A percentile compares a stretch with the other conserved stretches of the same genome.
Conservation (phyloP, 1,140 invertebrate genomes). For the Drosophila equinoxialis region DNA sequence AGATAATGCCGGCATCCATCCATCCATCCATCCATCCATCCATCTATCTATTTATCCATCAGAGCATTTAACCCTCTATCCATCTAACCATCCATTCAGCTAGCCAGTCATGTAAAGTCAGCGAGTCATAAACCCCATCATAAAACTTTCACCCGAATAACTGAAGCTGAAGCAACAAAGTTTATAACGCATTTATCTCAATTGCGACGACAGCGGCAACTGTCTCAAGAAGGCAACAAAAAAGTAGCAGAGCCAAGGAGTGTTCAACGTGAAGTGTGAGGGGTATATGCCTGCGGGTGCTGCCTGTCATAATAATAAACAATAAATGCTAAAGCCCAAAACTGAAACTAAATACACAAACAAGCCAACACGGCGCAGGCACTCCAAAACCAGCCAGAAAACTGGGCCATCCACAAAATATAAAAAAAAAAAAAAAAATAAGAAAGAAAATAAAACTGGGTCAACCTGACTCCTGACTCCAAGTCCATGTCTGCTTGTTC, state of each 20-base stretch:
- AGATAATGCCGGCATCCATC: not conserved
- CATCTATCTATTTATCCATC: not conserved
- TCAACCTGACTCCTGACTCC: conserved; percentile 29
- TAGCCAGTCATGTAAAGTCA: conserved; percentile 36
- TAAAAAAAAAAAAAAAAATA: not conserved
- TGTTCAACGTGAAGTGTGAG: not conserved
- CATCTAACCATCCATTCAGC: not conserved
- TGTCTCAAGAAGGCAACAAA: not conserved
- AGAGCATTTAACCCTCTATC: not conserved
- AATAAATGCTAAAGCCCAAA: conserved; percentile 74
- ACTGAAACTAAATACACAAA: conserved; percentile 73
- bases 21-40: not conserved
- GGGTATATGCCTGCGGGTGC: not conserved
- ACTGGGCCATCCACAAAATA: conserved; percentile 53
- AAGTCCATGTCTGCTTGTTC: conserved; percentile 24
- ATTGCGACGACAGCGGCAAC: conserved; percentile 47
- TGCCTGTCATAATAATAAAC: conserved; percentile 65
- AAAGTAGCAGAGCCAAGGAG: not conserved
- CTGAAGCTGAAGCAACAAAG: conserved; percentile 26
- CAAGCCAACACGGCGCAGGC: conserved; percentile 3
- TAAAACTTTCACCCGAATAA: conserved; percentile 50
- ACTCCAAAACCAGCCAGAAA: conserved; percentile 3
- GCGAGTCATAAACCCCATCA: conserved; percentile 49
- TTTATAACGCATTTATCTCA: conserved; percentile 78
- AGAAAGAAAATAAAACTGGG: conserved; percentile 31